Conservation (phyloP, 2,113 vertebrate genomes). For the Chloroceryle aenea region DNA sequence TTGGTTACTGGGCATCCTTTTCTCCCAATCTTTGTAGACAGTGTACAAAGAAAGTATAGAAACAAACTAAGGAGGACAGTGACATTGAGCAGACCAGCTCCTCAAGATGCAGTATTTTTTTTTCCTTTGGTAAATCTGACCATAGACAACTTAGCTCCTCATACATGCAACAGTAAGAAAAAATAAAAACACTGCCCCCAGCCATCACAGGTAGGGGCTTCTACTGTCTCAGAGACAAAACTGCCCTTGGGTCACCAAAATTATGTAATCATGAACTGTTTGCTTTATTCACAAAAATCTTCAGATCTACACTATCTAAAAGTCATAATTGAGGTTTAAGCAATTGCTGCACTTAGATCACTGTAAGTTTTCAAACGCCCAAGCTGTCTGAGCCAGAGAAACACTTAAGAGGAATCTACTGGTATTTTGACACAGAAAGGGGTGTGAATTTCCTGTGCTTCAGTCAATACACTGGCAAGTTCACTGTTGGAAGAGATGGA, state of each 20-base stretch:
- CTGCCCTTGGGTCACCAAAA: neutral
- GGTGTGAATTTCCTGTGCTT: neutral
- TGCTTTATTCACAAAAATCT: neutral
- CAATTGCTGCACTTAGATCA: neutral
- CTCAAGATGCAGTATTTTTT: neutral
- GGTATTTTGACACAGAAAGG: neutral
- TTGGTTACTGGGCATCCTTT: neutral
- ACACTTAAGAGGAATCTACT: neutral
- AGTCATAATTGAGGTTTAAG: neutral
- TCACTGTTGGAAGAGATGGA: slow-evolving; percentile 44
- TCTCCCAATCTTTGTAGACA: neutral
- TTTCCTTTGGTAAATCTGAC: neutral
- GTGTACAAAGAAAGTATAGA: neutral
- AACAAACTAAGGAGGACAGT: neutral
- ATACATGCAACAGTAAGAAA: neutral
- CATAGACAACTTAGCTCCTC: neutral
- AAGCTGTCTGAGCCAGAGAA: neutral
- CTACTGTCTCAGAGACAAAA: neutral
- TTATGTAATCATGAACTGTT: neutral
- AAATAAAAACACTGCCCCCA: neutral
- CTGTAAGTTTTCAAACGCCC: neutral
- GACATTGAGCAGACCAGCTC: neutral
- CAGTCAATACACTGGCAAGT: neutral
- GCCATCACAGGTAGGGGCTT: neutral
- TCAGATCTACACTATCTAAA: neutral